Evolutionary conservation across 2,888 invertebrate genomes (phyloP).

Genomic region (Villa cingulata): DNA sequence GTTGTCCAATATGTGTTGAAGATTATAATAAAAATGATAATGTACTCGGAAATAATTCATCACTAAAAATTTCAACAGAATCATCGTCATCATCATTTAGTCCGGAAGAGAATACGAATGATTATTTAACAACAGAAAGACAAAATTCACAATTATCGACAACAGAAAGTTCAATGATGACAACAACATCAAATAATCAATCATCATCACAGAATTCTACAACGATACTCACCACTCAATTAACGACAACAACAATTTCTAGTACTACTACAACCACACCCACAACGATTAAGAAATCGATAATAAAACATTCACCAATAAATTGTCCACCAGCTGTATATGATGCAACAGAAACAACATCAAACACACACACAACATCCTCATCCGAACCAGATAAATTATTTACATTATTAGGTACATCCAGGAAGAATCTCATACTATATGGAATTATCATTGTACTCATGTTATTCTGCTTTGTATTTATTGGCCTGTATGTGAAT

Average conservation of each 20-base stretch:
- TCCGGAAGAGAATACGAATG: not conserved
- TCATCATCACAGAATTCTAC: too few relatives aligned
- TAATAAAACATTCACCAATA: too few relatives aligned
- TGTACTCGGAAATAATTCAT: not conserved
- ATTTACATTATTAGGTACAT: not conserved
- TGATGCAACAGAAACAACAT: too few relatives aligned
- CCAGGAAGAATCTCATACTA: conserved; percentile 14
- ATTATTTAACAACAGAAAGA: too few relatives aligned
- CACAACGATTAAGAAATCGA: too few relatives aligned
- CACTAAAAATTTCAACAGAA: not conserved
- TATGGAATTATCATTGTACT: conserved; percentile 19
- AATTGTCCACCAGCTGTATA: too few relatives aligned
- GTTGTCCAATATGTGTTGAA: conserved; percentile 12
- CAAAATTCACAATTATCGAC: too few relatives aligned
- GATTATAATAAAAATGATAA: not conserved
- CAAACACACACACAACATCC: too few relatives aligned
- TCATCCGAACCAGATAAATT: not conserved
- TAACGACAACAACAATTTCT: not conserved
- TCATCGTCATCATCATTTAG: too few relatives aligned
- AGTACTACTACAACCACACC: not conserved
- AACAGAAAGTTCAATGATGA: too few relatives aligned
- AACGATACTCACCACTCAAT: too few relatives aligned
- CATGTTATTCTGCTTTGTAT: conserved; percentile 14
- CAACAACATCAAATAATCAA: too few relatives aligned
- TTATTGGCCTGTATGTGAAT: conserved; percentile 19